A percentile compares a stretch with the other conserved stretches of the same genome.
Evolutionary conservation across 2,888 invertebrate species (phyloP).

Genomic region (Perithous albicinctus): DNA sequence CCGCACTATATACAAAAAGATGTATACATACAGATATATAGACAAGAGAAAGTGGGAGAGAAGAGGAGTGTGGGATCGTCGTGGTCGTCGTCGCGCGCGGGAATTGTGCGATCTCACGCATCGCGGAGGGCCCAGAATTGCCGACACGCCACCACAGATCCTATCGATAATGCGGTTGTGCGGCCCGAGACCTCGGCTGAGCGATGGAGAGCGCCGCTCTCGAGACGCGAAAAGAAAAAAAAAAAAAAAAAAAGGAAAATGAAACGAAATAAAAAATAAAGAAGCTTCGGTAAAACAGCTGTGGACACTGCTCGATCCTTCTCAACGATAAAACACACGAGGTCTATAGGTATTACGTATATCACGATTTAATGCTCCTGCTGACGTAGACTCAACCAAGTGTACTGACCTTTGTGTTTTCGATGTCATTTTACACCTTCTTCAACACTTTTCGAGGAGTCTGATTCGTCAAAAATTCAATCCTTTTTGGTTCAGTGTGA

Average conservation of each 20-base stretch:
- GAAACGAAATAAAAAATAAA: slow-evolving; percentile 23
- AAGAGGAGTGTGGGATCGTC: slow-evolving; percentile 24
- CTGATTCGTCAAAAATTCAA: too few relatives aligned
- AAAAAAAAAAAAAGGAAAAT: slow-evolving; percentile 33
- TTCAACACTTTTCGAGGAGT: not conserved
- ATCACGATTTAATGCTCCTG: slow-evolving; percentile 4
- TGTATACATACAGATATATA: slow-evolving; percentile 44
- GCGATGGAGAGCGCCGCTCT: slow-evolving; percentile 40
- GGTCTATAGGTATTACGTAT: slow-evolving; percentile 2
- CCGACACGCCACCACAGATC: slow-evolving; percentile 67
- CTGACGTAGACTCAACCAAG: not conserved
- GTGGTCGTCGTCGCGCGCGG: slow-evolving; percentile 45
- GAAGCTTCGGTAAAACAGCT: slow-evolving; percentile 54
- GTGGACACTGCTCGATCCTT: slow-evolving; percentile 45
- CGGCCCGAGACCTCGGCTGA: slow-evolving; percentile 32
- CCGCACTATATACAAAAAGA: slow-evolving; percentile 28
- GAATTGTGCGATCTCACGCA: slow-evolving; percentile 67
- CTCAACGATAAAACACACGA: slow-evolving; percentile 7
- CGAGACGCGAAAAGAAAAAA: slow-evolving; percentile 25
- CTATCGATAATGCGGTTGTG: slow-evolving; percentile 67
- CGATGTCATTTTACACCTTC: not conserved
- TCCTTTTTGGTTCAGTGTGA: not conserved
- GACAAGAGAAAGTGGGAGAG: slow-evolving; percentile 13
- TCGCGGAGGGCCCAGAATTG: slow-evolving; percentile 59
- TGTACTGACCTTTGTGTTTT: not conserved